Percentiles rank a stretch among this genome's conserved stretches.
phyloP scores from a whole-genome alignment of 2,888 invertebrate genomes.

The Phortica okadai region DNA sequence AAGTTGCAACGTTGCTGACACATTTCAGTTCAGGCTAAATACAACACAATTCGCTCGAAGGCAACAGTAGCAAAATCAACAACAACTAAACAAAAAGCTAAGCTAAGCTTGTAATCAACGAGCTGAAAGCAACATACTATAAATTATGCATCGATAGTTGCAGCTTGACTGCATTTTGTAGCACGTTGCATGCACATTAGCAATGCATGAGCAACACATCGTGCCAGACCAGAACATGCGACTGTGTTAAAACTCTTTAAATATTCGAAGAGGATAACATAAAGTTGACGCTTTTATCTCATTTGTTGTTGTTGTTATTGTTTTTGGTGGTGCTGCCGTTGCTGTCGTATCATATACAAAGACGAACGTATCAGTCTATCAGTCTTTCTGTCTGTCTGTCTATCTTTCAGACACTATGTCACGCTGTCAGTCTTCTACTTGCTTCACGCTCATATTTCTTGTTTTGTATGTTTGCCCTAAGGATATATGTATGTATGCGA shows the following conservation, averaged over 20 bases:
- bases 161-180: slow-evolving; percentile 39
- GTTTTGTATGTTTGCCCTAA: slow-evolving; percentile 16
- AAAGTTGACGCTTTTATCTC: slow-evolving; percentile 53
- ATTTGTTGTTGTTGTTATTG: slow-evolving; percentile 36
- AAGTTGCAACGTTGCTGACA: no score
- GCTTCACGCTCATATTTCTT: background rate
- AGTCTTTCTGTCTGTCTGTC: background rate
- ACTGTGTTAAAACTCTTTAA: slow-evolving; percentile 33
- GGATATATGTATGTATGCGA: slow-evolving; percentile 27
- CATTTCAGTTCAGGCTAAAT: background rate
- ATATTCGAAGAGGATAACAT: slow-evolving; percentile 55
- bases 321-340: slow-evolving; percentile 27
- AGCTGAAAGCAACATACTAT: slow-evolving; percentile 42
- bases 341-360: slow-evolving; percentile 19
- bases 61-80: background rate
- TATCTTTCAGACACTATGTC: background rate
- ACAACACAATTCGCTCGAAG: background rate
- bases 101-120: background rate
- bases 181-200: slow-evolving; percentile 55
- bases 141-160: slow-evolving; percentile 59
- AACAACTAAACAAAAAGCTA: background rate
- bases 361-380: slow-evolving; percentile 38
- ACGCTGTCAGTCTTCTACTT: background rate
- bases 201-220: slow-evolving; percentile 57
- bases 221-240: slow-evolving; percentile 36